Evolutionary conservation across 2,113 vertebrate species (phyloP).

Genomic region (Shinisaurus crocodilurus): DNA sequence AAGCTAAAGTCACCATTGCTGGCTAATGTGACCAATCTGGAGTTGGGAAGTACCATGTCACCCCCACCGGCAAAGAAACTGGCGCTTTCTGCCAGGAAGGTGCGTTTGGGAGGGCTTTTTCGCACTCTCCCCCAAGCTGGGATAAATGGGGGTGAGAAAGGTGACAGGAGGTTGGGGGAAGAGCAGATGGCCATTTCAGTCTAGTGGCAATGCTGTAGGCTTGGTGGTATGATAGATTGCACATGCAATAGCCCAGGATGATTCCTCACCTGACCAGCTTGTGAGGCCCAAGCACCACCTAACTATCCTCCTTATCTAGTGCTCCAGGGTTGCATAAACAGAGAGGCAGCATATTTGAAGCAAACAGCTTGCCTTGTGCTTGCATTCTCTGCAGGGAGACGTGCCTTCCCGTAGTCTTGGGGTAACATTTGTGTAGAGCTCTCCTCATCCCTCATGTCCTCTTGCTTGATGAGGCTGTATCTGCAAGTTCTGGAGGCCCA

Average conservation of each 20-base stretch:
- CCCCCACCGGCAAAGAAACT: constrained; percentile 89
- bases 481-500: background rate
- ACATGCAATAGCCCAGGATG: background rate
- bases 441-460: background rate
- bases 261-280: background rate
- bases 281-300: background rate
- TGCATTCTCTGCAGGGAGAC: background rate
- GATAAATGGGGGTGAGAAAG: background rate
- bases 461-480: background rate
- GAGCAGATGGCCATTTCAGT: background rate
- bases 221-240: too few relatives aligned
- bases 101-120: constrained; percentile 64
- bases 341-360: background rate
- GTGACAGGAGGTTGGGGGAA: background rate
- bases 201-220: background rate
- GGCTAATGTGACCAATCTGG: constrained; percentile 60
- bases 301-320: background rate
- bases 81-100: constrained; percentile 90
- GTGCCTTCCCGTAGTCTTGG: background rate
- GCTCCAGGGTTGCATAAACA: too few relatives aligned
- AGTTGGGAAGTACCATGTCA: constrained; percentile 79
- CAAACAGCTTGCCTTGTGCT: background rate
- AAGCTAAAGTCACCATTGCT: constrained; percentile 76
- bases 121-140: too few relatives aligned
- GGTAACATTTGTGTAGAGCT: background rate